Evolutionary conservation across 1,140 invertebrate genomes (phyloP), one percentile per base, ranked within the genome.

Genomic region (Samia ricini): DNA sequence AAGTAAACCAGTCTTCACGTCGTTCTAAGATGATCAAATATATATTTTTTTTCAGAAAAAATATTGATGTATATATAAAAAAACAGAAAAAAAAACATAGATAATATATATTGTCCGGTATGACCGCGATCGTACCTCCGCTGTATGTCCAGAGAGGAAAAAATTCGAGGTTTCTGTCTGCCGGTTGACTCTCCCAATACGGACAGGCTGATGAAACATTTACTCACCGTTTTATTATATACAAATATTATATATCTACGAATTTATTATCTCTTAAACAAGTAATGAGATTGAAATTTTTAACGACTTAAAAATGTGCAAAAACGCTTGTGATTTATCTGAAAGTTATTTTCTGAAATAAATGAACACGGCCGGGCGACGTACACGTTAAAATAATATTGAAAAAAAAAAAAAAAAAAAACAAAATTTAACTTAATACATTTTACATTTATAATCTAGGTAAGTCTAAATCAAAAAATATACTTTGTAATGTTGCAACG

Each of bases 111-210:
- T 21, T 19, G 42, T 24, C 22, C 51, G 56, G 12, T 42, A 18
- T 61, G 49, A 56, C 61, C 71, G 60, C 72, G 69, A 71, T 61
- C 71, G 60, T 89, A 89, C 88, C 88, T 88, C 79, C 85, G 71
- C 74, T 90, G 88, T 69, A 90, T 90, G 68, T 90, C 88, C 77
- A 88, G 73, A 58, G 88, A 90, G 76, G 88, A 84, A 81, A 90
- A 90, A 71, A 90, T 89, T 63, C 85, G 85, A 60, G 85, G 88
- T 77, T 90, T 90, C 77, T 87, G 84, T 19, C 86, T 82, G 4
- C 80, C 83, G 18, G 80, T 75, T 12, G 83, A 73, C 67, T 88
- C 88, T 52, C 88, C 88, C 79, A 90, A 70, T 78, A 90, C 83
- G 54, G 88, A 90, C 66, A 90, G 72, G 72, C 88, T 89, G 76